phyloP scores from a whole-genome alignment of 2,113 vertebrate genomes.

The Cyprinus carpio region DNA sequence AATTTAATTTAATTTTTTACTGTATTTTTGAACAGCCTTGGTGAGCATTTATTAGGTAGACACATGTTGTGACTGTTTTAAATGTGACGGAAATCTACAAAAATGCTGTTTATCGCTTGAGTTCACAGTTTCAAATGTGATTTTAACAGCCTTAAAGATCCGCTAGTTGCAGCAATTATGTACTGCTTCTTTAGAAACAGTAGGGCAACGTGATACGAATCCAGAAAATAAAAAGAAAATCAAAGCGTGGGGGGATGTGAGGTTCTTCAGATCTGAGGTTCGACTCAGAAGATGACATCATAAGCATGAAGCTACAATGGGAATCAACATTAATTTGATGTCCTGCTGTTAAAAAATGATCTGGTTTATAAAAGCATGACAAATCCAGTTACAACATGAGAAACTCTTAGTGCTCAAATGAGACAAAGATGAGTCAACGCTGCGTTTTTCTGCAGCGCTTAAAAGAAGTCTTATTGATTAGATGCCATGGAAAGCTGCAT shows the following conservation, averaged over 20 bases:
- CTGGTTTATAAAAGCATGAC: slow-evolving; percentile 32
- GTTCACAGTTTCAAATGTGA: not conserved
- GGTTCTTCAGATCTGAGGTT: not conserved
- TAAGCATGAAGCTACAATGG: slow-evolving; percentile 1
- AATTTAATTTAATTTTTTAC: no score
- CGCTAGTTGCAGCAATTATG: slow-evolving; percentile 26
- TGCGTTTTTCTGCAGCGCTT: slow-evolving; percentile 26
- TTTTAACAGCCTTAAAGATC: not conserved
- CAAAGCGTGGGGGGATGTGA: not conserved
- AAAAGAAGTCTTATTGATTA: slow-evolving; percentile 32
- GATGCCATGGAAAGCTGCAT: slow-evolving; percentile 36
- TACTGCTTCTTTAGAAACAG: slow-evolving; percentile 15
- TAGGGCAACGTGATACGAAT: not conserved
- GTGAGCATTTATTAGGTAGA: no score
- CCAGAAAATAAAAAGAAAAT: slow-evolving; percentile 1
- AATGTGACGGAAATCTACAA: not conserved
- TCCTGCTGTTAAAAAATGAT: slow-evolving; percentile 41
- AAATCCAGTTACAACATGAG: slow-evolving; percentile 41
- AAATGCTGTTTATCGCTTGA: not conserved
- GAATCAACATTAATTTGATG: slow-evolving; percentile 28
- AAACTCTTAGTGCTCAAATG: slow-evolving; percentile 9
- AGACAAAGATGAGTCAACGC: slow-evolving; percentile 33
- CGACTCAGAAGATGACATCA: slow-evolving; percentile 22
- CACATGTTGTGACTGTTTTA: not conserved
- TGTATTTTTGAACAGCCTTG: no score